Percentiles rank a stretch among this genome's conserved stretches.
Evolutionary conservation across 2,797 vertebrate genomes (phyloP).

Genomic region (Sternarchorhynchus goeldii): DNA sequence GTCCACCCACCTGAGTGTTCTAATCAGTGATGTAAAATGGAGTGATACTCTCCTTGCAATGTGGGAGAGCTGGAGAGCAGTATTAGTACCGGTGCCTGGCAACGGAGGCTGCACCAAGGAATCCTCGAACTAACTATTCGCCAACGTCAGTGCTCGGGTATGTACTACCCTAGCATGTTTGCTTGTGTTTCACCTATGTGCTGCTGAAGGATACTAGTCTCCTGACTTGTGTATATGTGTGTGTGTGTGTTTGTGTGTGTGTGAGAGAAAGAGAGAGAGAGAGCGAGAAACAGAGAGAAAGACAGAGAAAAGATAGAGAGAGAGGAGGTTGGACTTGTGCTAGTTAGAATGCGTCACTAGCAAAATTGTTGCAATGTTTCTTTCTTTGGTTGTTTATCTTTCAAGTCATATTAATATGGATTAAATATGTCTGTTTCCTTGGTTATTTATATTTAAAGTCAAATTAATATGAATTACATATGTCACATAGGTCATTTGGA

Average conservation of each 20-base stretch:
- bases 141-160: slow-evolving; percentile 57
- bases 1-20: slow-evolving; percentile 60
- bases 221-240: slow-evolving; percentile 24
- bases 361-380: slow-evolving; percentile 11
- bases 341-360: slow-evolving; percentile 8
- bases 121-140: slow-evolving; percentile 56
- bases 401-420: background rate
- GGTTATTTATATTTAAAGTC: background rate
- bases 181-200: slow-evolving; percentile 36
- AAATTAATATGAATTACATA: background rate
- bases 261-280: slow-evolving; percentile 12
- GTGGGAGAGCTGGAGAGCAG: slow-evolving; percentile 55
- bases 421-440: background rate
- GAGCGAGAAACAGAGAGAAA: too few species aligned
- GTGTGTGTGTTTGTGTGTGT: slow-evolving; percentile 21
- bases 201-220: slow-evolving; percentile 18
- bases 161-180: slow-evolving; percentile 56
- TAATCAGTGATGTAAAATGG: slow-evolving; percentile 57
- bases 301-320: too few species aligned
- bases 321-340: slow-evolving; percentile 13
- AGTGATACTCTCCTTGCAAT: slow-evolving; percentile 48
- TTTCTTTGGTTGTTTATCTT: background rate
- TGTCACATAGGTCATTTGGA: slow-evolving; percentile 8
- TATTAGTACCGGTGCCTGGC: slow-evolving; percentile 59
- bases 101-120: slow-evolving; percentile 56